These are phyloP conservation scores for Rhimphoctona megacephalus DNA, from an alignment of 2,888 invertebrate species.

Conservation along the genomic window DNA sequence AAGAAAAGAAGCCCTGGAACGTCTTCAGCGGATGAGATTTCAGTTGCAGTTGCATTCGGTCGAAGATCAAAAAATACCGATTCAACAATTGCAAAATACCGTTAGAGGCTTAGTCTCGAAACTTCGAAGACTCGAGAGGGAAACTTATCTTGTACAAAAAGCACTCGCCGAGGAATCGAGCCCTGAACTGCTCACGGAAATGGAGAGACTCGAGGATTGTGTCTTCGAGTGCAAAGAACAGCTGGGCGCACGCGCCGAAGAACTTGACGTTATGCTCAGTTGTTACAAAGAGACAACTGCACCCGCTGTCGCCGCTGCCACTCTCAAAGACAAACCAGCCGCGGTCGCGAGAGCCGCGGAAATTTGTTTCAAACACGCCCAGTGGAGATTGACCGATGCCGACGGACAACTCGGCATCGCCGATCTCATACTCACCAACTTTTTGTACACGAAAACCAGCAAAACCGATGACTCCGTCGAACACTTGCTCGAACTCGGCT, in stretches of 20 bases:
- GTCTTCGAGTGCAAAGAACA: slow-evolving; percentile 96
- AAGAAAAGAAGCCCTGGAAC: slow-evolving; percentile 95
- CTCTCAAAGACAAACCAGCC: slow-evolving; percentile 89
- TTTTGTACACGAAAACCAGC: slow-evolving; percentile 98
- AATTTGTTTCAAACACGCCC: slow-evolving; percentile 99
- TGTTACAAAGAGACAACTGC: slow-evolving; percentile 94
- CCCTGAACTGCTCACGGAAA: slow-evolving; percentile 88
- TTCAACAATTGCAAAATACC: slow-evolving; percentile 94
- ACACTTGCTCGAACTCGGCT: slow-evolving; percentile 97
- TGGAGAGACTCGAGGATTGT: slow-evolving; percentile 90
- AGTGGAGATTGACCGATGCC: slow-evolving; percentile 98
- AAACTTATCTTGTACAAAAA: slow-evolving; percentile 94
- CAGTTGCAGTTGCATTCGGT: slow-evolving; percentile 96
- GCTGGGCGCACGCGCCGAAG: slow-evolving; percentile 94
- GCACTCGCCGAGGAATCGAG: slow-evolving; percentile 90
- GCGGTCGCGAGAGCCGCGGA: slow-evolving; percentile 94
- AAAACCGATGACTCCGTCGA: slow-evolving; percentile 99
- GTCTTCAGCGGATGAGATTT: slow-evolving; percentile 96
- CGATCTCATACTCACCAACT: slow-evolving; percentile 97
- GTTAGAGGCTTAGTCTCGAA: slow-evolving; percentile 91
- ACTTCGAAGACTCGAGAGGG: slow-evolving; percentile 94
- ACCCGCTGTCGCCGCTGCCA: slow-evolving; percentile 85
- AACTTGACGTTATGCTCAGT: slow-evolving; percentile 97
- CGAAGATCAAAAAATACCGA: slow-evolving; percentile 96
- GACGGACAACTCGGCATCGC: slow-evolving; percentile 99